These are phyloP conservation scores for Atractosteus spatula DNA, from an alignment of 2,113 vertebrate genomes.

Conservation along the genomic window DNA sequence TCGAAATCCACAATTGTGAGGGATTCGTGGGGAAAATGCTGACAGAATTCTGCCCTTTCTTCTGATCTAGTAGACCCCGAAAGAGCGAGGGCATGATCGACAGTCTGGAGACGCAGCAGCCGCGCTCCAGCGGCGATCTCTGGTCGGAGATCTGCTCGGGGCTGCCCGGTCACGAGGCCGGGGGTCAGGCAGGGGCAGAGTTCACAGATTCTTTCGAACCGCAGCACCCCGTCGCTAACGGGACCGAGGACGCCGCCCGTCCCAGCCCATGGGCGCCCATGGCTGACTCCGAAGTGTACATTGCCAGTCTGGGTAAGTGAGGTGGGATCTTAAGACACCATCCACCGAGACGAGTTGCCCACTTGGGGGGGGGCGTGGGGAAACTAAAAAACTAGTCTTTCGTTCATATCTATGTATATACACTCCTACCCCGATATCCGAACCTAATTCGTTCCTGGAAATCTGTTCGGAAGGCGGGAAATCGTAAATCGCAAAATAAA, in stretches of 20 bases:
- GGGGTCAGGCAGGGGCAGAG: constrained; percentile 40
- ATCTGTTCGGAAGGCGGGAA: no score
- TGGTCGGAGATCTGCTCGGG: constrained; percentile 89
- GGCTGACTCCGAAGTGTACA: constrained; percentile 86
- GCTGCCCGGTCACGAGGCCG: constrained; percentile 57
- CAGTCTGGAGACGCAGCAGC: constrained; percentile 57
- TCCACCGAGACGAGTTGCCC: no score
- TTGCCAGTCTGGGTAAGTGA: constrained; percentile 85
- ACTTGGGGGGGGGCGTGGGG: no score
- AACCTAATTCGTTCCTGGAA: no score
- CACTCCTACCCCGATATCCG: no score
- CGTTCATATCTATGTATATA: no score
- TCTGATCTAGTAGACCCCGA: no score
- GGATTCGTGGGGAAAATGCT: no score
- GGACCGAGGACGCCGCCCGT: not conserved
- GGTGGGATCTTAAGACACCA: not conserved
- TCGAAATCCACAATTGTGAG: no score
- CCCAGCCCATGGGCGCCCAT: constrained; percentile 83
- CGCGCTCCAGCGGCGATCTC: constrained; percentile 75
- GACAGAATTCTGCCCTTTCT: no score
- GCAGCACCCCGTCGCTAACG: constrained; percentile 31
- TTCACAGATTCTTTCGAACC: constrained; percentile 85
- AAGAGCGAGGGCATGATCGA: constrained; percentile 73
- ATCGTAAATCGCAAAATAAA: no score
- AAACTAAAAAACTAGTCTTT: no score